Conservation (phyloP, 1,140 invertebrate genomes). For the Temnothorax nylanderi region DNA sequence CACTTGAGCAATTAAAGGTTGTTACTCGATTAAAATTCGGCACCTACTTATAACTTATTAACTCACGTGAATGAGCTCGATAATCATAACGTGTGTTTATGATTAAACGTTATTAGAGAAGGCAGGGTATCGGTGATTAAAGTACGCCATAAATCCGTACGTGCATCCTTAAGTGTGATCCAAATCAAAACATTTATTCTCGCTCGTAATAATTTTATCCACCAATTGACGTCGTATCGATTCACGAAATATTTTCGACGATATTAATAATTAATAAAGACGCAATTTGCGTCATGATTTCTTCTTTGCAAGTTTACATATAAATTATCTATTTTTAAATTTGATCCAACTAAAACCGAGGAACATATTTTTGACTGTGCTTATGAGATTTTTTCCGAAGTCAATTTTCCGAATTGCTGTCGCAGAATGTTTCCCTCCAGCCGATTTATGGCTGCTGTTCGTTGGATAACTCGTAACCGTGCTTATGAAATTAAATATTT, state of each 20-base stretch:
- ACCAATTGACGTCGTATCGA: not conserved
- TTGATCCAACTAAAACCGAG: not conserved
- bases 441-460: not conserved
- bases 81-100: conserved; percentile 22
- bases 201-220: not conserved
- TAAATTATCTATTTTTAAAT: not conserved
- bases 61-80: not conserved
- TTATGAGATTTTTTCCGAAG: not conserved
- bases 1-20: conserved; percentile 52
- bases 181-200: conserved; percentile 15
- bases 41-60: conserved; percentile 2
- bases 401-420: not conserved
- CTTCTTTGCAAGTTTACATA: not conserved
- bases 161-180: not conserved
- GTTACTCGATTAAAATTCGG: conserved; percentile 37
- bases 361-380: not conserved
- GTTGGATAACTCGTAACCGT: conserved; percentile 19
- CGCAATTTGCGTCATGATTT: not conserved
- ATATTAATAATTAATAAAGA: not conserved
- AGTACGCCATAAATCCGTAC: conserved; percentile 11
- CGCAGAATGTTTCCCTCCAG: not conserved
- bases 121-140: not conserved
- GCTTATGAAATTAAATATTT: conserved; percentile 58
- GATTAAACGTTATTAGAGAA: conserved; percentile 12
- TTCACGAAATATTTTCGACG: not conserved